Conservation (phyloP, 2,797 vertebrate species). For the Choloepus didactylus region DNA sequence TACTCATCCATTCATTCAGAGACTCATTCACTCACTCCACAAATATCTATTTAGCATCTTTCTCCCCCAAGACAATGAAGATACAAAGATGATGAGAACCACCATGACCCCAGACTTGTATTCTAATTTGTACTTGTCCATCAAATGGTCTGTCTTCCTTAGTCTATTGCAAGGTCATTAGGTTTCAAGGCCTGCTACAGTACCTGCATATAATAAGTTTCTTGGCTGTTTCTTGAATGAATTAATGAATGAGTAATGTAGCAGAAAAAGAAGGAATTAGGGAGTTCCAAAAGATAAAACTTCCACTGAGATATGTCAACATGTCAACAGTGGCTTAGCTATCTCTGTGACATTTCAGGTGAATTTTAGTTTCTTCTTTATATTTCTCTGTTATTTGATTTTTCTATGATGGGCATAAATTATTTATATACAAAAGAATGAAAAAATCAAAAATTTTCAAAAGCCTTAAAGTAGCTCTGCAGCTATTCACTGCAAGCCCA, state of each 20-base stretch:
- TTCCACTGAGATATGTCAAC: not conserved
- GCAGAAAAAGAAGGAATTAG: not conserved
- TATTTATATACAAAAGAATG: conserved; percentile 21
- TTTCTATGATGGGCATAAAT: not conserved
- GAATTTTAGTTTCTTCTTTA: conserved; percentile 29
- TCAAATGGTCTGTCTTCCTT: not conserved
- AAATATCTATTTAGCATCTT: not conserved
- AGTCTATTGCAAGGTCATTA: not conserved
- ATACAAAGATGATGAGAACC: not conserved
- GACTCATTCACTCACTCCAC: not conserved
- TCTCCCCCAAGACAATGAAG: not conserved
- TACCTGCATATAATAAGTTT: not conserved
- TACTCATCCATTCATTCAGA: not conserved
- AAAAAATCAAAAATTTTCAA: conserved; percentile 19
- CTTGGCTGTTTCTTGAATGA: not conserved
- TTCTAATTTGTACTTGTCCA: not conserved
- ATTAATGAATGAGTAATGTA: not conserved
- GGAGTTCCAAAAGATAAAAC: not conserved
- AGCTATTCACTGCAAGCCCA: not conserved
- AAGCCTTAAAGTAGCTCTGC: not conserved
- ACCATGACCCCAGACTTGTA: not conserved
- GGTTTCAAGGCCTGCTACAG: not conserved
- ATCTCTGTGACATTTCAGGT: conserved; percentile 2
- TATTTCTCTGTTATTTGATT: conserved; percentile 26
- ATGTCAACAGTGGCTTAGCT: not conserved